Evolutionary conservation across 2,113 vertebrate species (phyloP).

Genomic region (Theristicus caerulescens): DNA sequence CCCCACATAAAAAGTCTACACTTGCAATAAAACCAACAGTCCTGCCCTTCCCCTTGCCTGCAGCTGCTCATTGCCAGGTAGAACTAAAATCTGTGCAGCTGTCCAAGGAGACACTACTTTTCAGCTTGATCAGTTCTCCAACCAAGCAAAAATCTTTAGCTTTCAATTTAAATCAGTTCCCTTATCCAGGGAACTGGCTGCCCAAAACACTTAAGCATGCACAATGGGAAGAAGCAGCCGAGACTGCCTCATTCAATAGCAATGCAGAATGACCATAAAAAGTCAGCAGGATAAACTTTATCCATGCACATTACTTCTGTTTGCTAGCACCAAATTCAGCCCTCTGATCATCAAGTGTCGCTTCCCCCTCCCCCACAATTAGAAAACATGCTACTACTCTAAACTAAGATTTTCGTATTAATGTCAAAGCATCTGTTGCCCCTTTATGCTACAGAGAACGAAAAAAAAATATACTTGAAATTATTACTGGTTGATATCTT

Average conservation of each 20-base stretch:
- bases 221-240: background rate
- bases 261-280: background rate
- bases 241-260: background rate
- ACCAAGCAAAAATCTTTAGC: background rate
- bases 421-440: background rate
- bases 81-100: background rate
- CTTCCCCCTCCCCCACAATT: background rate
- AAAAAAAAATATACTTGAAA: background rate
- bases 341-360: background rate
- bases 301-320: background rate
- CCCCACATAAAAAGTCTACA: background rate
- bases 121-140: background rate
- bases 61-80: background rate
- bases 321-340: background rate
- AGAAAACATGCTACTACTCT: background rate
- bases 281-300: background rate
- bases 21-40: background rate
- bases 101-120: background rate
- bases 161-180: background rate
- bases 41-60: background rate
- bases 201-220: background rate
- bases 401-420: background rate
- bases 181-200: background rate
- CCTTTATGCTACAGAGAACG: background rate
- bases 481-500: background rate